Percentiles rank a stretch among this genome's conserved stretches.
Conservation (phyloP, 2,888 invertebrate genomes). For the Adineta ricciae region DNA sequence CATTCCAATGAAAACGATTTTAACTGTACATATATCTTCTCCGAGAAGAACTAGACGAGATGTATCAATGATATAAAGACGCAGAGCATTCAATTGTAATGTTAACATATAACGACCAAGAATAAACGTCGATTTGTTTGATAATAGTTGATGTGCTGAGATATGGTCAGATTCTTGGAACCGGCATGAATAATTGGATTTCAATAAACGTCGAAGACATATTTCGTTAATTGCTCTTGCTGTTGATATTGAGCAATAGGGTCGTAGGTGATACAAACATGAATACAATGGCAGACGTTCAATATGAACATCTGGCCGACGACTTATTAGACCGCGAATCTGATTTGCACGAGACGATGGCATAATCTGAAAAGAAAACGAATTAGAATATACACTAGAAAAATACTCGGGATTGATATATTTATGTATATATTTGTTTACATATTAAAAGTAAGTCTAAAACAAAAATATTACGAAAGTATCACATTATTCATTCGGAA, state of each 20-base stretch:
- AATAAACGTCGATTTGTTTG: neutral
- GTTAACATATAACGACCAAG: neutral
- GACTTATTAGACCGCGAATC: neutral
- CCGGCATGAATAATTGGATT: neutral
- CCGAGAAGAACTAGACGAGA: neutral
- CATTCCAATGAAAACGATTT: neutral
- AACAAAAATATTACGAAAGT: neutral
- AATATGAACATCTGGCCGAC: neutral
- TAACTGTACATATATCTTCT: neutral
- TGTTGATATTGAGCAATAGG: neutral
- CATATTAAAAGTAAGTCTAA: neutral
- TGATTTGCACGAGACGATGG: neutral
- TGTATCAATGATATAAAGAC: neutral
- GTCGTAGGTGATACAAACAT: neutral
- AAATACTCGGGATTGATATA: neutral
- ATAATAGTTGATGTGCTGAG: neutral
- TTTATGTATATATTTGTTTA: neutral
- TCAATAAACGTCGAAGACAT: slow-evolving; percentile 1
- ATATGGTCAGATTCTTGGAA: neutral
- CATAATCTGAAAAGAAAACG: neutral
- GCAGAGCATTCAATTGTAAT: neutral
- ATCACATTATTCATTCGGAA: neutral
- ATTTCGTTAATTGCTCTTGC: neutral
- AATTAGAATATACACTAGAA: neutral
- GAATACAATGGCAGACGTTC: neutral